Conservation (phyloP, 2,113 vertebrate species). For the Nycticorax nycticorax region DNA sequence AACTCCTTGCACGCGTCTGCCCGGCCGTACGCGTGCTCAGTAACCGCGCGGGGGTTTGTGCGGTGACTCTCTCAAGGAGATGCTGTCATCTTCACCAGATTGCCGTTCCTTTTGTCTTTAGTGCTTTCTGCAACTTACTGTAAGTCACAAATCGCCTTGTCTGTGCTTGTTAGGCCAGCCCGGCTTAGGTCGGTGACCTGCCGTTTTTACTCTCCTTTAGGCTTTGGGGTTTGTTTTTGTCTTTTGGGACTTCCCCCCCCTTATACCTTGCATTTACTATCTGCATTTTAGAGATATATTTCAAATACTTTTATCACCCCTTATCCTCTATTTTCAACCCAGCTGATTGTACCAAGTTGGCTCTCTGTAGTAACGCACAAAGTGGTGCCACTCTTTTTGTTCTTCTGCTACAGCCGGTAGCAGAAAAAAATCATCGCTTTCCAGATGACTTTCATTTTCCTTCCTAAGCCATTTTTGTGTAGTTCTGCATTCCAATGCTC, state of each 20-base stretch:
- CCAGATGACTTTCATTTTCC: constrained; percentile 43
- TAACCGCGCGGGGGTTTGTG: neutral
- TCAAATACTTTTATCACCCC: neutral
- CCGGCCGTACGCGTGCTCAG: neutral
- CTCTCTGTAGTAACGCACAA: neutral
- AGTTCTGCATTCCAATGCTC: constrained; percentile 24
- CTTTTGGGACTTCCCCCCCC: neutral
- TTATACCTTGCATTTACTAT: neutral
- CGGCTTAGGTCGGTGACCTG: neutral
- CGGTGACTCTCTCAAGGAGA: neutral
- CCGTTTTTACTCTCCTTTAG: neutral
- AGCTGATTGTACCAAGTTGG: neutral
- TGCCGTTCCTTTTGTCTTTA: neutral
- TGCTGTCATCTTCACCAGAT: neutral
- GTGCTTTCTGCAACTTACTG: neutral
- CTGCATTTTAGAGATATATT: neutral
- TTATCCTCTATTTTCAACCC: neutral
- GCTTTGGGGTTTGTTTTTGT: neutral
- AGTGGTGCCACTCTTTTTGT: neutral
- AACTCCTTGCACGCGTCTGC: neutral
- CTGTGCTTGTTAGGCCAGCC: neutral
- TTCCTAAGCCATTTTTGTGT: neutral
- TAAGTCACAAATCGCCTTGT: neutral
- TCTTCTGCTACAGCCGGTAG: neutral
- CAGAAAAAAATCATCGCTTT: neutral